Conservation (phyloP, 2,888 invertebrate species). For the Lepidocyrtinus sp. region DNA sequence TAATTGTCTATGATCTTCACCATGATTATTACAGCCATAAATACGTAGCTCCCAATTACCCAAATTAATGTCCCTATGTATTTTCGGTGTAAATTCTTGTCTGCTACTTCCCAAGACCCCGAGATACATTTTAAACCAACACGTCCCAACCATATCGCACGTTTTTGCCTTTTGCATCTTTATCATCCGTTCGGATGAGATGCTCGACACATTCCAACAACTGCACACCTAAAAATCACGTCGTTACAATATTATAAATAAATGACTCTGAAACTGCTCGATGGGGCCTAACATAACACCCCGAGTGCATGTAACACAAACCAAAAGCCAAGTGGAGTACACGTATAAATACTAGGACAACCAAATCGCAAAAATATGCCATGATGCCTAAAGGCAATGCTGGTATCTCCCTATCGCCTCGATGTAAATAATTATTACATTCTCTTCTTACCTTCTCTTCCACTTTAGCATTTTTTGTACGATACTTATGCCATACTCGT, state of each 20-base stretch:
- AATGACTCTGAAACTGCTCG: not conserved
- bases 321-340: not conserved
- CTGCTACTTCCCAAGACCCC: too few species aligned
- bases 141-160: conserved; percentile 3
- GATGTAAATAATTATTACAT: conserved; percentile 10
- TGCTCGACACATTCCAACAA: conserved; percentile 36
- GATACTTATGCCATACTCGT: conserved; percentile 38
- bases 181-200: conserved; percentile 8
- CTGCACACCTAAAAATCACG: conserved; percentile 45
- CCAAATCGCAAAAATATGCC: not conserved
- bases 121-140: not conserved
- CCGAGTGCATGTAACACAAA: conserved; percentile 5
- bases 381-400: not conserved
- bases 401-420: not conserved
- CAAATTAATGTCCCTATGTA: conserved; percentile 5
- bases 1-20: conserved; percentile 15
- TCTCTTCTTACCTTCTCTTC: not conserved
- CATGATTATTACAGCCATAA: conserved; percentile 17
- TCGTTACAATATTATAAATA: conserved; percentile 35
- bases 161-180: conserved; percentile 14
- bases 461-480: not conserved
- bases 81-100: not conserved
- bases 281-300: conserved; percentile 10
- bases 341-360: too few species aligned
- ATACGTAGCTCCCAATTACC: conserved; percentile 13